Percentiles rank a stretch among this genome's conserved stretches.
These are phyloP conservation scores for Vanacampus margaritifer DNA, from an alignment of 2,113 vertebrate species.

Conservation along the genomic window DNA sequence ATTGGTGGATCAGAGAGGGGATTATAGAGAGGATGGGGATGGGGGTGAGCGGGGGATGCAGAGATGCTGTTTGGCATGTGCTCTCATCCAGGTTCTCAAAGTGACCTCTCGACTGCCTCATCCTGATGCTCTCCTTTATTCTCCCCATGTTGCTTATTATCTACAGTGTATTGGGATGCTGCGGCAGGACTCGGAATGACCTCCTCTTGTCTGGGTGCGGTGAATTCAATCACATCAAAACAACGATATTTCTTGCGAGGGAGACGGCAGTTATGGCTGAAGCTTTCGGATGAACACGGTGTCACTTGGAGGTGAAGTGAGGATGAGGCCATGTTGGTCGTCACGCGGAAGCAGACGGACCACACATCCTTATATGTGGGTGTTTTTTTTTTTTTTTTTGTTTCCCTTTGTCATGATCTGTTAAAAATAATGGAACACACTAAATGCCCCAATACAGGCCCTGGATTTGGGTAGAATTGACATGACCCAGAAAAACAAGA, in stretches of 20 bases:
- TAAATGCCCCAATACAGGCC: too few species aligned
- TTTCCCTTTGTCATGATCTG: conserved; percentile 41
- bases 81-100: conserved; percentile 77
- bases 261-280: conserved; percentile 36
- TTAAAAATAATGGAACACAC: conserved; percentile 59
- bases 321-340: conserved; percentile 40
- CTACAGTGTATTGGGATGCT: conserved; percentile 44
- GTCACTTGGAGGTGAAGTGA: conserved; percentile 48
- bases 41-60: conserved; percentile 36
- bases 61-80: conserved; percentile 74
- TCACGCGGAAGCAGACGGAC: conserved; percentile 33
- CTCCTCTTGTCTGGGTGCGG: conserved; percentile 46
- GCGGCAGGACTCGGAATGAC: conserved; percentile 47
- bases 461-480: too few species aligned
- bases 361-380: conserved; percentile 28
- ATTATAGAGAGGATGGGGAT: conserved; percentile 63
- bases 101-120: conserved; percentile 71
- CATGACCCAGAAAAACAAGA: conserved; percentile 58
- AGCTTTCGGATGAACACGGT: conserved; percentile 40
- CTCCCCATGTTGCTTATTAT: conserved; percentile 43
- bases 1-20: conserved; percentile 69
- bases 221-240: conserved; percentile 60
- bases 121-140: conserved; percentile 55
- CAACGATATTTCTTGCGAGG: conserved; percentile 33
- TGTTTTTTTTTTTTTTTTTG: conserved; percentile 10